Base-by-base conservation (phyloP, 2,888 invertebrate species). In the Eustalomyia histrio region DNA sequence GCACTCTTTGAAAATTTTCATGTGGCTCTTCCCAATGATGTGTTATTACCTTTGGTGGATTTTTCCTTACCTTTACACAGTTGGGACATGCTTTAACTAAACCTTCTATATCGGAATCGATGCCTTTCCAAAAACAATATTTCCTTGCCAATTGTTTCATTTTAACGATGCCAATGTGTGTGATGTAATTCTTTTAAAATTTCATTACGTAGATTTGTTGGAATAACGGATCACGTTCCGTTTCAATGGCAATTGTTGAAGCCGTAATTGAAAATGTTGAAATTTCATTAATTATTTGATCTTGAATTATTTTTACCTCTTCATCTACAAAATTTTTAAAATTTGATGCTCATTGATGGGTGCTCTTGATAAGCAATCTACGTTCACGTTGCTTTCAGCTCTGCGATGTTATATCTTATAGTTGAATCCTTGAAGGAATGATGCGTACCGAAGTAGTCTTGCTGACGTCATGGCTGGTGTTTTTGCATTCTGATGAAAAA, bases 101-200 rank as follows among this genome's bases (percentile, higher is more conserved):
- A 12, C 65, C 55, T 80, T 87, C 86, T 18, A 87, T 87, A 9
- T 86, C 85, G 8, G 80, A 76, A 68, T 88, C 85, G 21, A 87
- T 79, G 5, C 74, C 65, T 8, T 85, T 85, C 86, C 86, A 87
- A 78, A 87, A 35, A 87, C 85, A 64, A 14, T 84, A 83, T 81
- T n/a, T n/a, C n/a, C n/a, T n/a, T n/a, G n/a, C n/a, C n/a, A n/a
- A n/a, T n/a, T n/a, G n/a, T n/a, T n/a, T 87, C 87, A 84, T 86
- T 69, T 85, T 84, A n/a, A 84, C 14, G 9, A 86, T 83, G 10
- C 86, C 87, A 14, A 84, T 88, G 87, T 5, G 84, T 76, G 10
- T 61, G 61, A 75, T 86, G 85, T 3, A 87, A 69, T 55, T 83
- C 79, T 33, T 75, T n/a, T 18, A 85, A 63, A 21, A 86, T 69